Evolutionary conservation across 2,113 vertebrate genomes (phyloP), one percentile per base, ranked within the genome.

Genomic region (Laterallus jamaicensis): DNA sequence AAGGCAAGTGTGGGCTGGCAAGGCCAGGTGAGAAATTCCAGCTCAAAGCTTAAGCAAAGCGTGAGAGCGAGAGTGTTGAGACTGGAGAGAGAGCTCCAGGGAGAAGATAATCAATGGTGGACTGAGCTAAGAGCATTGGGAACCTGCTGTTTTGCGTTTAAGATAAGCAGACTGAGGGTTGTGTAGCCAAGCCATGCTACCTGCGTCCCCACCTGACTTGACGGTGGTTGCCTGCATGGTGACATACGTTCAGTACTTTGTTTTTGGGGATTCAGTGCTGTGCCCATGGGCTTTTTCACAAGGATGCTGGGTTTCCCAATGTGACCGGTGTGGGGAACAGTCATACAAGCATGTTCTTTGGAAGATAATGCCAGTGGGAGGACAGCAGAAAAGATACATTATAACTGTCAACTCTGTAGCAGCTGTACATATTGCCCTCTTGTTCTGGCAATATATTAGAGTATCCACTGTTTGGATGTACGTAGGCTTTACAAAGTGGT

Each of bases 241-340:
- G 35, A 59, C 0, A 0, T 28, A 16, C 4, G 1, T 26, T 35
- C 32, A 0, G 1, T 26, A 29, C 66, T 78, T 64, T 1, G 5
- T 5, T 29, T 87, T 78, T 49, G 2, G 39, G 18, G 37, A 37
- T 79, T 64, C 71, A 39, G 28, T 28, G 83, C 5, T 13, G 5
- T 29, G 25, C 32, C 35, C 50, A 5, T 13, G 5, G 26, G 25
- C 29, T 35, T 59, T 16, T 78, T 82, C 35, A 32, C 21, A 4
- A 49, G 21, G 32, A 9, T 60, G 10, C 59, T 32, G 55, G 12
- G 7, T 18, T 15, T 87, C 47, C 77, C 49, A n/a, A 14, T 15
- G 15, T 83, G 73, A 42, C 37, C 73, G 0, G 0, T 63, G 52
- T 56, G 9, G 22, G 42, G 15, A 26, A 19, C 40, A 47, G 47